Evolutionary conservation across 2,797 vertebrate genomes (phyloP).

Genomic region (Syngnathus acus): DNA sequence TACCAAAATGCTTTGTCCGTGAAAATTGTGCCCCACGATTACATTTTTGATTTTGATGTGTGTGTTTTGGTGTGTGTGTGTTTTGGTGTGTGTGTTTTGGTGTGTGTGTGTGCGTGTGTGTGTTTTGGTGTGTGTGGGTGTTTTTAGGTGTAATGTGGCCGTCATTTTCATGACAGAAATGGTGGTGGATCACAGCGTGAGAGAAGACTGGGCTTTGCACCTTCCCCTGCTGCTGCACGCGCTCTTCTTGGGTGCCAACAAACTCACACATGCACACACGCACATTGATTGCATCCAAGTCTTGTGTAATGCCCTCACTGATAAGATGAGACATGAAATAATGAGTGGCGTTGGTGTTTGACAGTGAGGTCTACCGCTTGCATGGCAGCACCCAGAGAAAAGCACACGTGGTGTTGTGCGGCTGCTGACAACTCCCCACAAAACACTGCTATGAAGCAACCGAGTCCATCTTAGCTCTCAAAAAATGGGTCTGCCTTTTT

Average conservation of each 20-base stretch:
- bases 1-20: too few species aligned
- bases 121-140: background rate
- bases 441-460: background rate
- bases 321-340: background rate
- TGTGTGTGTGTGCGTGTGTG: background rate
- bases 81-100: background rate
- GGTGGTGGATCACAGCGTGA: conserved; percentile 98
- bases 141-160: conserved; percentile 89
- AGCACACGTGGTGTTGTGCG: conserved; percentile 10
- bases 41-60: background rate
- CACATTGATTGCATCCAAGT: background rate
- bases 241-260: conserved; percentile 83
- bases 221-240: conserved; percentile 90
- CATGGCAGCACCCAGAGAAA: conserved; percentile 12
- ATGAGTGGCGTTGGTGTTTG: conserved; percentile 15
- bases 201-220: conserved; percentile 97
- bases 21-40: background rate
- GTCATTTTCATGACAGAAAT: conserved; percentile 99
- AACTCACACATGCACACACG: background rate
- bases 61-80: too few species aligned
- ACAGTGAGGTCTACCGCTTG: conserved; percentile 25
- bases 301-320: background rate
- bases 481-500: background rate
- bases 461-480: background rate
- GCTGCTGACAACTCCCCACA: conserved; percentile 7